A percentile compares a stretch with the other conserved stretches of the same genome.
Conservation (phyloP, 2,797 vertebrate genomes). For the Pyrocephalus nanus region DNA sequence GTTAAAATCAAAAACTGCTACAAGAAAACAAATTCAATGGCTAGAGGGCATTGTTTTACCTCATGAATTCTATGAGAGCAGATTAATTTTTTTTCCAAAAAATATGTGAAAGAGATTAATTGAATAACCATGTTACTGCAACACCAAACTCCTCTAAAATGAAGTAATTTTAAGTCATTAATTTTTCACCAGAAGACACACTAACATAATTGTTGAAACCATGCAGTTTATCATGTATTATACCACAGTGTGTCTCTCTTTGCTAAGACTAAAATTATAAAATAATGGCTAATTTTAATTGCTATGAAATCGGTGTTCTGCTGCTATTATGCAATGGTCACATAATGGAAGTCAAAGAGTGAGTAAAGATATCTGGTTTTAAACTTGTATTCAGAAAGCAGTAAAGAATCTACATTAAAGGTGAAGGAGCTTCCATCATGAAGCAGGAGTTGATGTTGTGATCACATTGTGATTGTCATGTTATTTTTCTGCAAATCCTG, state of each 20-base stretch:
- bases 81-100: not conserved
- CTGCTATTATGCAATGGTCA: not conserved
- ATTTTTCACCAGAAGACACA: not conserved
- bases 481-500: not conserved
- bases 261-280: not conserved
- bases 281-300: slow-evolving; percentile 15
- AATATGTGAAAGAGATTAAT: not conserved
- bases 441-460: not conserved
- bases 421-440: not conserved
- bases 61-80: not conserved
- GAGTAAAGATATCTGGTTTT: not conserved
- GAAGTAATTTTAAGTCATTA: not conserved
- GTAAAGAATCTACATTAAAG: not conserved
- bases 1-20: not conserved
- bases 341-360: not conserved
- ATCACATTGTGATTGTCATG: not conserved
- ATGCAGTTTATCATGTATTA: not conserved
- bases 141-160: not conserved
- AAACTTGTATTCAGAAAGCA: not conserved
- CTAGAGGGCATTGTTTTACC: not conserved
- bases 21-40: not conserved
- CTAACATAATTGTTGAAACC: not conserved
- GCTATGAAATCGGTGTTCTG: not conserved
- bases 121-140: not conserved
- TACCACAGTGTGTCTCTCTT: not conserved